Base-by-base conservation (phyloP, 1,140 invertebrate genomes). In the Diabrotica virgifera region DNA sequence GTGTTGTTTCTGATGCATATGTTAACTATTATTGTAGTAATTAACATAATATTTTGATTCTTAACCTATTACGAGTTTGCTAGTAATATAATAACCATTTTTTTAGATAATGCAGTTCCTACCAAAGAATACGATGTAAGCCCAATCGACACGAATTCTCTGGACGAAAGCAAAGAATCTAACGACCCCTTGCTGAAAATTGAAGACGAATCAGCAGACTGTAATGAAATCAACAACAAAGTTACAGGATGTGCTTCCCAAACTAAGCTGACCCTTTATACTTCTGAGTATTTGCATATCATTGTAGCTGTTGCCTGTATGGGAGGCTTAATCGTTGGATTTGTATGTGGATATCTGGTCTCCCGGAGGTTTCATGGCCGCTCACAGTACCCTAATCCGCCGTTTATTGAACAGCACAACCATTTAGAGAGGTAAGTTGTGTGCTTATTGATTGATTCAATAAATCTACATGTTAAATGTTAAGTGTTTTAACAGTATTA, bases 261-360 rank as follows among this genome's bases (percentile, higher is more conserved):
- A n/a, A 63, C 40, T 51, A 63, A 52, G 50, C 53, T 57, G 10
- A 62, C 24, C 10, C 14, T 62, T 4, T 62, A 62, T n/a, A 57
- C 62, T 46, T 58, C 62, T 6, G 54, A 59, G 55, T 59, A 52
- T 52, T 59, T 63, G 54, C 59, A 52, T 50, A 60, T 60, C 60
- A 70, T 56, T 73, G 83, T 84, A 56, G 85, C 84, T 35, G 85
- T 87, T 5, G 89, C 90, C 7, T 90, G 91, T 72, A 81, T 94
- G 53, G 87, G 89, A 54, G 92, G 91, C 3, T 81, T 94, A 52
- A 85, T 92, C 74, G 84, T 93, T 38, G 92, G 92, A 40, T 94
- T 94, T 77, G 86, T 91, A 51, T 87, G 88, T 59, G 92, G 92
- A 5, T 94, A 92, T 77, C 85, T 91, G 70, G 91, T 93, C 77